Conservation (phyloP, 53 echinoderm and acorn worm species). For the Temnopleurus reevesii region DNA sequence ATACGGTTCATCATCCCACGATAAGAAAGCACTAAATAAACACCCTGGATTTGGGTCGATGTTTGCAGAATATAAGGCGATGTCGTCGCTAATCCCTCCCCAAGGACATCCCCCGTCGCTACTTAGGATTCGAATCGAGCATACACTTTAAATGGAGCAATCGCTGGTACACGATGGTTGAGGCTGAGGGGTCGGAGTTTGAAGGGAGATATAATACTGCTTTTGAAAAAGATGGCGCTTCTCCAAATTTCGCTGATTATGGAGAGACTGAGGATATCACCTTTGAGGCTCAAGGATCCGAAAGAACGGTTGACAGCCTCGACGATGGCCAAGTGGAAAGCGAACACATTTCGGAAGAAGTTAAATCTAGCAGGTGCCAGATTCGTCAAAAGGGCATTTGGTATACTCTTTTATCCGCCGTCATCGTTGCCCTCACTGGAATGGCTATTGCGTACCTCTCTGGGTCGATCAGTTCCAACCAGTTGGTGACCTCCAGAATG, state of each 20-base stretch:
- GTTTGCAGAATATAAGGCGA: too few species aligned
- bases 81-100: too few species aligned
- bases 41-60: too few species aligned
- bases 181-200: not conserved
- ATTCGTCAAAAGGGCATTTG: slow-evolving; percentile 13
- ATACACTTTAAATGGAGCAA: too few species aligned
- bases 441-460: slow-evolving; percentile 13
- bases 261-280: not conserved
- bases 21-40: too few species aligned
- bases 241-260: not conserved
- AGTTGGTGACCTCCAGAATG: not conserved
- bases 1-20: too few species aligned
- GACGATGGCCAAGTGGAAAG: not conserved
- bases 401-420: not conserved
- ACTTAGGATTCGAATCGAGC: too few species aligned
- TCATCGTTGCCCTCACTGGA: not conserved
- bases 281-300: not conserved
- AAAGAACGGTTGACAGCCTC: too few species aligned
- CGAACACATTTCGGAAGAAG: too few species aligned
- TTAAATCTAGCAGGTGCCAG: not conserved
- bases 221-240: not conserved
- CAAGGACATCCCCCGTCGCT: too few species aligned
- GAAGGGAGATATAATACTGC: not conserved
- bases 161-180: too few species aligned
- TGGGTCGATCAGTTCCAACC: slow-evolving; percentile 1